Conservation (phyloP, 2,888 invertebrate species). For the Ochlodes sylvanus region DNA sequence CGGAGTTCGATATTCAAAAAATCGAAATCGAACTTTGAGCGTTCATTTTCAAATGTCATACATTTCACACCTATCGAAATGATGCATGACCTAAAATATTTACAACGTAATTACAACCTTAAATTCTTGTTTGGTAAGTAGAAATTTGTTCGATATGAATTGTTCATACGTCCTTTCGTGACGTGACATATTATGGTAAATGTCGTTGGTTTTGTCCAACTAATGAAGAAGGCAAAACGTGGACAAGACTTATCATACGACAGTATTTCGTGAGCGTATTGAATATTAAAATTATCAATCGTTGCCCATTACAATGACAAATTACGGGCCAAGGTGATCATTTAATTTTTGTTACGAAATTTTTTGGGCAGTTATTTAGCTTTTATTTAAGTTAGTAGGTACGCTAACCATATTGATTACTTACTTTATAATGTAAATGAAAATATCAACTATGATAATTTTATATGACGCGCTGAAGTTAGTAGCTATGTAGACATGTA, state of each 20-base stretch:
- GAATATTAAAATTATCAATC: conserved; percentile 32
- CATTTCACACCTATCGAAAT: conserved; percentile 68
- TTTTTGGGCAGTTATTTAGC: conserved; percentile 7
- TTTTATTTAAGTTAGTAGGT: background rate
- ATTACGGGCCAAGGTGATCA: conserved; percentile 12
- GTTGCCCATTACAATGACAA: conserved; percentile 29
- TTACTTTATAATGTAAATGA: background rate
- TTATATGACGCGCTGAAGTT: background rate
- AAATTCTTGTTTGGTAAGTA: accelerated
- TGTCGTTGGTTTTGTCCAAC: conserved; percentile 79
- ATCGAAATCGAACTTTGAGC: conserved; percentile 61
- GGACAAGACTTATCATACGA: conserved; percentile 43
- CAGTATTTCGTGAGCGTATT: conserved; percentile 7
- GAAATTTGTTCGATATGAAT: conserved; percentile 25
- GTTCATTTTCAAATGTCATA: conserved; percentile 74
- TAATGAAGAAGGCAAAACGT: conserved; percentile 68
- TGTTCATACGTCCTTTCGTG: conserved; percentile 49
- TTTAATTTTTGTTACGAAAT: conserved; percentile 18
- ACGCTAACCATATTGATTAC: background rate
- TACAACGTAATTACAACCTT: conserved; percentile 43
- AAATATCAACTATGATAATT: background rate
- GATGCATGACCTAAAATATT: conserved; percentile 41
- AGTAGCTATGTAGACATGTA: background rate
- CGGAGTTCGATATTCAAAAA: conserved; percentile 57
- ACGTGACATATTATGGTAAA: conserved; percentile 60